Percentiles rank a stretch among this genome's conserved stretches.
phyloP scores from a whole-genome alignment of 2,113 vertebrate species.

The Phalacrocorax aristotelis region DNA sequence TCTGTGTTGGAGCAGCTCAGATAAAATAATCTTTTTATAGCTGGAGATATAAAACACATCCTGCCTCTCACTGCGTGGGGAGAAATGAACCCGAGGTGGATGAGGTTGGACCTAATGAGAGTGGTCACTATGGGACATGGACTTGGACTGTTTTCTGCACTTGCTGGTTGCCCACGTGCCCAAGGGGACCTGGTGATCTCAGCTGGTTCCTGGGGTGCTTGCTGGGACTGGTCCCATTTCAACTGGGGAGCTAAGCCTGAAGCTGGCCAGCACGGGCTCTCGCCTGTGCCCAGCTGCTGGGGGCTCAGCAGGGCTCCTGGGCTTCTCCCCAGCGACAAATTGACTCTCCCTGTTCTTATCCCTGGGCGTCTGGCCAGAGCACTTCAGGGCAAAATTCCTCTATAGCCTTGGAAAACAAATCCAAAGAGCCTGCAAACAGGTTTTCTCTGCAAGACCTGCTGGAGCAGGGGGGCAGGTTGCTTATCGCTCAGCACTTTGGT shows the following conservation, averaged over 20 bases:
- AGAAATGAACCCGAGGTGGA: background rate
- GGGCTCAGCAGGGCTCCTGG: background rate
- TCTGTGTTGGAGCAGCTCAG: background rate
- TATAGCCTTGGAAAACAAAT: background rate
- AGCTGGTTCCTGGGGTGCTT: background rate
- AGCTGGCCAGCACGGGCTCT: background rate
- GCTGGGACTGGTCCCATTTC: background rate
- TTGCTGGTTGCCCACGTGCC: rapidly evolving
- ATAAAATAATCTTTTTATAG: background rate
- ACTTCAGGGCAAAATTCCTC: background rate
- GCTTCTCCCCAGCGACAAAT: background rate
- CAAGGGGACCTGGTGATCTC: rapidly evolving
- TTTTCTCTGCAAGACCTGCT: background rate
- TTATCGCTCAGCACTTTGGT: background rate
- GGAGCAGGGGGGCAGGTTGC: background rate
- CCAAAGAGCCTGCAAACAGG: background rate
- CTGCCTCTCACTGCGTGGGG: background rate
- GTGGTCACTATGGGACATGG: background rate
- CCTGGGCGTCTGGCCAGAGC: background rate
- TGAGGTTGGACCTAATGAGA: background rate
- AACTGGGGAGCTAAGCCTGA: background rate
- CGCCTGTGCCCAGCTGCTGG: background rate
- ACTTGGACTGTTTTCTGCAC: background rate
- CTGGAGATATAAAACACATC: background rate
- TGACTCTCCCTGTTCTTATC: background rate